phyloP scores from a whole-genome alignment of 2,888 invertebrate species.

The Biston stratarius region DNA sequence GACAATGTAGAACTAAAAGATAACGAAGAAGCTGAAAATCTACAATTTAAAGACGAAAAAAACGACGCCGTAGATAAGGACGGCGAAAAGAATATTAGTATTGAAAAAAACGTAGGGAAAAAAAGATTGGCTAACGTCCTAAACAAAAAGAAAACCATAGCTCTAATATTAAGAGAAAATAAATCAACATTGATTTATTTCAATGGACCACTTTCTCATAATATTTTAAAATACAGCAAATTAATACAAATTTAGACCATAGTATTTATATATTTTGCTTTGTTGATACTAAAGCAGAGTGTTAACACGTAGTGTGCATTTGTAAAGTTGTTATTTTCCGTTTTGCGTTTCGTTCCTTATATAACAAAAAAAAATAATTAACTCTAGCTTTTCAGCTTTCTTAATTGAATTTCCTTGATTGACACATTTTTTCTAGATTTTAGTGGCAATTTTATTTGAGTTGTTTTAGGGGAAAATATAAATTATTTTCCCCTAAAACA shows the following conservation, averaged over 20 bases:
- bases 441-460: too few relatives aligned
- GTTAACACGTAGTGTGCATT: too few relatives aligned
- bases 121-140: not conserved
- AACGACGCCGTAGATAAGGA: not conserved
- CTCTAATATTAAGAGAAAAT: conserved; percentile 41
- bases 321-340: too few relatives aligned
- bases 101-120: not conserved
- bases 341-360: too few relatives aligned
- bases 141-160: conserved; percentile 28
- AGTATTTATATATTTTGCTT: not conserved
- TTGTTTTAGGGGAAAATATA: too few relatives aligned
- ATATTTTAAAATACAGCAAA: conserved; percentile 1
- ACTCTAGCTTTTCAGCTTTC: too few relatives aligned
- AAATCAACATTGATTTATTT: conserved; percentile 25
- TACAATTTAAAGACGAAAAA: too few relatives aligned
- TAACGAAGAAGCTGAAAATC: not conserved
- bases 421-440: too few relatives aligned
- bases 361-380: too few relatives aligned
- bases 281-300: not conserved
- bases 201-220: not conserved
- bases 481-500: too few relatives aligned
- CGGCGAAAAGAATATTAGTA: not conserved
- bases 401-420: too few relatives aligned
- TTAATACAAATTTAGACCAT: too few relatives aligned
- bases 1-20: not conserved